Evolutionary conservation across 2,888 invertebrate genomes (phyloP).

Genomic region (Heteropelma amictum): DNA sequence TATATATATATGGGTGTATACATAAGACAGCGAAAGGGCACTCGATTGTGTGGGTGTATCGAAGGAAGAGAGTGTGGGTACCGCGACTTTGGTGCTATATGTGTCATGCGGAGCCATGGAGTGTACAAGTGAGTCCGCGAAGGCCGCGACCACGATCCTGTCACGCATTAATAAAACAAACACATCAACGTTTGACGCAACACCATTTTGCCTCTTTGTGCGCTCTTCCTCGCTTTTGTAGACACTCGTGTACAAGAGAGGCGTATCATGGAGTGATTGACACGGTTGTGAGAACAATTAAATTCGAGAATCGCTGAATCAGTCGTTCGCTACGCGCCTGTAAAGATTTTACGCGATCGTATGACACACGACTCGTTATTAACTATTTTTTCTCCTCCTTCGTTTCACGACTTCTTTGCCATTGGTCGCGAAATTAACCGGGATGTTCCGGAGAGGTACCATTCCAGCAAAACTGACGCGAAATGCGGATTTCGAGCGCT

Average conservation of each 20-base stretch:
- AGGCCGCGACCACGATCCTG: slow-evolving; percentile 66
- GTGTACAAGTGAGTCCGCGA: slow-evolving; percentile 60
- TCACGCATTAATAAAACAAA: slow-evolving; percentile 77
- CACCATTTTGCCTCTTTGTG: slow-evolving; percentile 7
- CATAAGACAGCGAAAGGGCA: slow-evolving; percentile 43
- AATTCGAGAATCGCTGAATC: slow-evolving; percentile 8
- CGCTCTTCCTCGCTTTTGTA: neutral
- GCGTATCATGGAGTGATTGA: slow-evolving; percentile 40
- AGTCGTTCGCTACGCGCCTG: neutral
- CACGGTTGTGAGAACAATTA: slow-evolving; percentile 40
- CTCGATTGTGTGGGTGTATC: slow-evolving; percentile 42
- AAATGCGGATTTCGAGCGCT: no score
- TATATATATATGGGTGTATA: no score
- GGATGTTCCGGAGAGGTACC: no score
- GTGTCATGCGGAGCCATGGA: slow-evolving; percentile 41
- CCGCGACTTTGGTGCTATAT: slow-evolving; percentile 1
- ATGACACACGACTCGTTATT: no score
- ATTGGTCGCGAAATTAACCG: no score
- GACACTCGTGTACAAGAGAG: no score
- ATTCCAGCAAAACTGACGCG: no score
- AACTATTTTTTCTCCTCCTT: no score
- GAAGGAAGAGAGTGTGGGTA: slow-evolving; percentile 27
- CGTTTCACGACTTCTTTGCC: no score
- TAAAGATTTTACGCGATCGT: no score
- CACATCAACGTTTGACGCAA: slow-evolving; percentile 73